Conservation (phyloP, 2,113 vertebrate genomes). For the Muscicapa adusta region DNA sequence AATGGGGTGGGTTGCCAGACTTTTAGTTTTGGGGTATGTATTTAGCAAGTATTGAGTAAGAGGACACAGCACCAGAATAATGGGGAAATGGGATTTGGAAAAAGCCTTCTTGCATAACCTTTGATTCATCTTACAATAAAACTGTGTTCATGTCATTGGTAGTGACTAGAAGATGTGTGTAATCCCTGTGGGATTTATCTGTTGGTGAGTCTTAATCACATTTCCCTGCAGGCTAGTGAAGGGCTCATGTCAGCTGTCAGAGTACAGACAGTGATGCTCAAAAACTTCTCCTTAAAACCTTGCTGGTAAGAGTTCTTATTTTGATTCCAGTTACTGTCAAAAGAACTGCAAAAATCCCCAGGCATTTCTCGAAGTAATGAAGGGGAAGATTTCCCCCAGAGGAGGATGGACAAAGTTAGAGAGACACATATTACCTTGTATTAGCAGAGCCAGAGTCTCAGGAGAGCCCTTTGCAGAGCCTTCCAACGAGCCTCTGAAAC, state of each 20-base stretch:
- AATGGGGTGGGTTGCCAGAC: background rate
- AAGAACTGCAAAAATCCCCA: background rate
- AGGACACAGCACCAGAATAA: background rate
- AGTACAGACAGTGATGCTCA: background rate
- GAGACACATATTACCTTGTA: background rate
- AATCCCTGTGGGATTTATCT: slow-evolving; percentile 30
- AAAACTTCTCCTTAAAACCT: background rate
- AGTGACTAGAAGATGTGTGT: slow-evolving; percentile 4
- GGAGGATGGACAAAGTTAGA: background rate
- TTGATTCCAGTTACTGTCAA: slow-evolving; percentile 33
- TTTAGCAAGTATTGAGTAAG: background rate
- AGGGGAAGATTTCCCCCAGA: slow-evolving; percentile 13
- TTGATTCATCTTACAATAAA: slow-evolving; percentile 34
- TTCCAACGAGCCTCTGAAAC: background rate
- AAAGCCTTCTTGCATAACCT: slow-evolving; percentile 8
- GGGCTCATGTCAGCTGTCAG: background rate
- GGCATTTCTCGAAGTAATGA: slow-evolving; percentile 13
- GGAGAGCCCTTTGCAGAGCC: background rate
- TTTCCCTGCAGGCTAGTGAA: background rate
- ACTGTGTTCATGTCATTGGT: background rate
- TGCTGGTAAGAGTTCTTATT: background rate
- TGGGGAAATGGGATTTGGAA: background rate
- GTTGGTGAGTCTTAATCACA: slow-evolving; percentile 22
- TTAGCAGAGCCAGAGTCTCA: background rate
- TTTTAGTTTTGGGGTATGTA: background rate